Conservation (phyloP, 2,113 vertebrate genomes). For the Spheniscus mendiculus region DNA sequence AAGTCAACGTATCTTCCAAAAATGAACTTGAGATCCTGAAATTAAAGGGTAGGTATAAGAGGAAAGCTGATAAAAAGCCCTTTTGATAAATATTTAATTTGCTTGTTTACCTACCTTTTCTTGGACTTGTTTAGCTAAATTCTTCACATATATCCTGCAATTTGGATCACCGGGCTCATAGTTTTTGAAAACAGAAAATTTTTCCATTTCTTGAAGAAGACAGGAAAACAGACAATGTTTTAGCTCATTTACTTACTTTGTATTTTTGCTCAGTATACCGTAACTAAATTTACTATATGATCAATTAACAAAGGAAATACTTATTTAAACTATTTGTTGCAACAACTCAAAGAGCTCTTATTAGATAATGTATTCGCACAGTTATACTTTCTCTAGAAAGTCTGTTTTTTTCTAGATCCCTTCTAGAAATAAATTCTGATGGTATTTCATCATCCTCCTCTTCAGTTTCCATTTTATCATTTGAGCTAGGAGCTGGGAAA, state of each 20-base stretch:
- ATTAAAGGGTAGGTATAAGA: constrained; percentile 14
- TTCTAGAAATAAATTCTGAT: constrained; percentile 90
- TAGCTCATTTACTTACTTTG: neutral
- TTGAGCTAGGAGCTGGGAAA: constrained; percentile 81
- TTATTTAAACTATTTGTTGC: neutral
- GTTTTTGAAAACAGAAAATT: constrained; percentile 93
- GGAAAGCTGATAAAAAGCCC: neutral
- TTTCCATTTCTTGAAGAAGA: constrained; percentile 89
- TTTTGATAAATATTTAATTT: neutral
- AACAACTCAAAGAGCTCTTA: neutral
- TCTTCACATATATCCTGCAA: constrained; percentile 97
- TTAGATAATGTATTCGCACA: neutral
- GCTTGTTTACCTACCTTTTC: constrained; percentile 84
- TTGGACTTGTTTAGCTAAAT: constrained; percentile 93
- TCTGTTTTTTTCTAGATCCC: constrained; percentile 89
- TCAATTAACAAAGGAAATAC: neutral
- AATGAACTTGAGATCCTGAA: constrained; percentile 95
- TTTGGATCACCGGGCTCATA: constrained; percentile 95
- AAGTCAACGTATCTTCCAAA: constrained; percentile 93
- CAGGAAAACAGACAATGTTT: neutral
- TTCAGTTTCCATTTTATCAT: constrained; percentile 77
- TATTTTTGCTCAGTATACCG: neutral
- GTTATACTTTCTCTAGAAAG: constrained; percentile 89
- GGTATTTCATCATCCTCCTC: constrained; percentile 83
- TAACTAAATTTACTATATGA: neutral